Base-by-base conservation (phyloP, 2,888 invertebrate genomes). In the Trilocha varians region DNA sequence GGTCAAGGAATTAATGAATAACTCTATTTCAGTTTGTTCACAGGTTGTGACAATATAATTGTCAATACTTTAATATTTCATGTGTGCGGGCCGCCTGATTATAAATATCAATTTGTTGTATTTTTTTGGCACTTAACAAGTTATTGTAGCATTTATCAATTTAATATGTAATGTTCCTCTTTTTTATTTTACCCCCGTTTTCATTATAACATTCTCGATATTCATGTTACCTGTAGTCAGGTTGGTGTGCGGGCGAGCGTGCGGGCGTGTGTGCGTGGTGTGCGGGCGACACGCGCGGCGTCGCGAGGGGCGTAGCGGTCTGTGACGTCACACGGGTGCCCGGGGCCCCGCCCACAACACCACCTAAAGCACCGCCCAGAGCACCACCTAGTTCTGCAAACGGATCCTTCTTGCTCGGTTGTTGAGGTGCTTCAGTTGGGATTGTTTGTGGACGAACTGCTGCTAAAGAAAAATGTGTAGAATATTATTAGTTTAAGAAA, bases 341-440 rank as follows among this genome's bases (percentile, higher is more conserved):
- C 42, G 48, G 42, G 54, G 45, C 11, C 39, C 38, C 36, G 35
- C n/a, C n/a, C n/a, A n/a, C n/a, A n/a, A n/a, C n/a, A n/a, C n/a
- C n/a, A n/a, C n/a, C n/a, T n/a, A n/a, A n/a, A n/a, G n/a, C n/a
- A 18, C 8, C n/a, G 58, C 51, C 13, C 72, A 72, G 41, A 77
- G 57, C 9, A 70, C 57, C 18, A 39, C 89, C 91, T 17, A 94
- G 84, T 62, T 93, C 93, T 1, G 92, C 90, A 67, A 94, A 94
- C 3, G 94, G 92, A 71, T 94, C 94, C 50, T 78, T 78, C 48
- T 83, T 63, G 47, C 83, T 50, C 53, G 87, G 61, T 62, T 88
- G 72, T 58, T n/a, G n/a, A n/a, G 88, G 79, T 65, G 89, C 65
- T 36, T 78, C 78, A 2, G 70, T 49, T 0, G 78, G 74, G n/a